Base-by-base conservation (phyloP, 2,888 invertebrate genomes). In the Hofmannophila pseudospretella region DNA sequence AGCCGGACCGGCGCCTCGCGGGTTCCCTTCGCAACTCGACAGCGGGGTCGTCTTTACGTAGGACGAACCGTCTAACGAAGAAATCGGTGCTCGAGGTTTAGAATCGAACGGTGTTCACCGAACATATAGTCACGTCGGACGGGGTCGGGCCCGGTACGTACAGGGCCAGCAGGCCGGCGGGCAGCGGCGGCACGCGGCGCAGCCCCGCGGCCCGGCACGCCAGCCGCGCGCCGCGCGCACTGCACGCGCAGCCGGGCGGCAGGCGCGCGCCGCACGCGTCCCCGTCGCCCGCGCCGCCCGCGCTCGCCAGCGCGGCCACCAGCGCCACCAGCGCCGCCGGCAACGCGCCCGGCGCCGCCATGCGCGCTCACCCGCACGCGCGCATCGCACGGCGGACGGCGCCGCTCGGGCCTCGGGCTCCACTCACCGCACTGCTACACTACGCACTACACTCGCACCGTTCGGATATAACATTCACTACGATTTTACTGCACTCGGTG, bases 351-450 rank as follows among this genome's bases (percentile, higher is more conserved):
- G 50, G 40, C 41, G 41, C 38, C 34, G 41, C 35, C 41, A 52
- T 70, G 90, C 91, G 46, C 89, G 89, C 65, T 16, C 91, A 91
- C 16, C 90, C 43, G 38, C 22, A 4, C 22, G 2, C 8, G 8
- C 5, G 7, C 3, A 3, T 35, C 36, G 29, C 45, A 27, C 33
- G 30, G 41, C 36, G 23, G 19, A 36, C 30, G 34, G 90, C 31
- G 91, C 88, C 2, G 90, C 91, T 59, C 91, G 90, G 63, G 36
- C 87, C 62, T 55, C 89, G 86, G 29, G 16, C 90, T 23, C 89
- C 89, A 65, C 90, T 90, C 2, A 27, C 34, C 9, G 32, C 32
- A 33, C 32, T 25, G 20, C 16, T 2, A n/a, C 25, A 10, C 34
- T 45, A 32, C 32, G 25, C 20, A 20, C 19, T 10, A 16, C 28